Evolutionary conservation across 37 sponge, comb jelly and placozoan species (phyloP).

Genomic region (Bolinopsis microptera): DNA sequence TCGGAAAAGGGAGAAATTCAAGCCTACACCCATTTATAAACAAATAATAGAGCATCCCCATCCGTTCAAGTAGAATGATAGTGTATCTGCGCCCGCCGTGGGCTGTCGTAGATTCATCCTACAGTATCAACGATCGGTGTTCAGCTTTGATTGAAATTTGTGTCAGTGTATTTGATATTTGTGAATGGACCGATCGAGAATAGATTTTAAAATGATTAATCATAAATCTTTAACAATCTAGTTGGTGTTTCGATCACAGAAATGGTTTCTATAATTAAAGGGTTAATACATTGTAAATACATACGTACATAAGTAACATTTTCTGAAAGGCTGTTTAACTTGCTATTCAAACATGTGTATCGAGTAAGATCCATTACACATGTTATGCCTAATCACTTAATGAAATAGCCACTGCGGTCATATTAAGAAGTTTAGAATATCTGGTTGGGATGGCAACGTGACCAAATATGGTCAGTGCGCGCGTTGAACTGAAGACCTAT

Average conservation of each 20-base stretch:
- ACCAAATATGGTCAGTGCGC: slow-evolving; percentile 49
- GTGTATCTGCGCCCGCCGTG: too few species aligned
- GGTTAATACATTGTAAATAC: not conserved
- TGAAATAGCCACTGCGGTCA: not conserved
- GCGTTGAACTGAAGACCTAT: not conserved
- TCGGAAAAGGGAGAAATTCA: slow-evolving; percentile 43
- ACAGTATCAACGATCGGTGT: not conserved
- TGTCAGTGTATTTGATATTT: not conserved
- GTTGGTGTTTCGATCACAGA: too few species aligned
- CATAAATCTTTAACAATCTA: not conserved
- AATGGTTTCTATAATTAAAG: too few species aligned
- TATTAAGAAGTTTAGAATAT: not conserved
- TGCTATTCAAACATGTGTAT: not conserved
- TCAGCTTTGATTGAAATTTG: not conserved
- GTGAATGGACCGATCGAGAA: not conserved
- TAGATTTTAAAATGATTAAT: not conserved
- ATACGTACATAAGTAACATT: not conserved
- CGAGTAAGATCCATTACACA: not conserved
- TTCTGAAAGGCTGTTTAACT: not conserved
- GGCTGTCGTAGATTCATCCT: not conserved
- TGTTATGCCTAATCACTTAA: not conserved
- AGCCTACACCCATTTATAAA: not conserved
- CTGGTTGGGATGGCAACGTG: not conserved
- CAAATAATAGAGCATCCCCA: slow-evolving; percentile 43
- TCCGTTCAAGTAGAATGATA: slow-evolving; percentile 50